Base-by-base conservation (phyloP, 2,888 invertebrate genomes). In the Cylindroiulus punctatus region DNA sequence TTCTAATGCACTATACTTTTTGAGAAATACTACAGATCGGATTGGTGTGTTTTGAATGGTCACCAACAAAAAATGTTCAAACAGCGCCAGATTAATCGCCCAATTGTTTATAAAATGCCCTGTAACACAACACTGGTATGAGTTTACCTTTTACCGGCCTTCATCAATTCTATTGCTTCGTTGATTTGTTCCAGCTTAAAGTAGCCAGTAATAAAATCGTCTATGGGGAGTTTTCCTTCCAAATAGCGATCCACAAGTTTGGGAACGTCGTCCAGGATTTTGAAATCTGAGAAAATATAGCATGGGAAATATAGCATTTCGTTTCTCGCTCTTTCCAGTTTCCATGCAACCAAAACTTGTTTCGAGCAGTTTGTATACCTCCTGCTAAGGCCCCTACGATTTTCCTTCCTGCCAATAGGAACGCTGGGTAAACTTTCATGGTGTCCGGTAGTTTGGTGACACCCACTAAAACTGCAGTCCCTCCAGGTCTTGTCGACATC, bases 401-500 rank as follows among this genome's bases (percentile, higher is more conserved):
- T 47, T 44, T 84, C 26, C 47, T 44, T n/a, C 84, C 84, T 10
- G 19, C 44, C 47, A 84, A 26, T 8, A 84, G 17, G 26, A 26
- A 44, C 12, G 8, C 10, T 84, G 84, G 42, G 40, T 22, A 26
- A 22, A 84, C 19, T n/a, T 44, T 44, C 26, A 47, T 44, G 22
- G 10, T 22, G 12, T 10, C 42, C 14, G 17, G n/a, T 8, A n/a
- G 36, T 36, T 36, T 36, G 1, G 84, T 8, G 22, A 40, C 84
- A 22, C 84, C 84, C 12, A 84, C 47, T 26, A 84, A n/a, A 5
- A 84, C 84, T 0, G 84, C 26, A 40, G 84, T 47, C 8, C 84
- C 84, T 42, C 84, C 84, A 8, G 84, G 84, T 84, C 44, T 84
- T 17, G 47, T 44, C 8, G 44, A 84, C 22, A 12, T 47, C 19